Base-by-base conservation (phyloP, 2,797 vertebrate genomes). In the Clamator glandarius region DNA sequence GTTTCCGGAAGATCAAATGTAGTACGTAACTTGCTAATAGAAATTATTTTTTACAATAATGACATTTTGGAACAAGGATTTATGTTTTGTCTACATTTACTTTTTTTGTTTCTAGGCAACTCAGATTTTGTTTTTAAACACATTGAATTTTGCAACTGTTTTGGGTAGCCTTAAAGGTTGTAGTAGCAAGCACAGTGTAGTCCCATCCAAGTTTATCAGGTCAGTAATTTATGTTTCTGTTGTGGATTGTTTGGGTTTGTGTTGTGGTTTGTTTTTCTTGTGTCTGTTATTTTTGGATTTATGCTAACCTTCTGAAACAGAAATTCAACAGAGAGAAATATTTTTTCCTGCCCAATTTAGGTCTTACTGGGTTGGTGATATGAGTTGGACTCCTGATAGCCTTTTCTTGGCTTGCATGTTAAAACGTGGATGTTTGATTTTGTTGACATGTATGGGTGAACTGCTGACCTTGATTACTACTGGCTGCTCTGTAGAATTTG, bases 321-420 rank as follows among this genome's bases (percentile, higher is more conserved):
- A 70, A 52, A 35, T 77, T 83, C n/a, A 36, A 84, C 57, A 52
- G 10, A 58, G 10, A 58, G 84, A 83, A 85, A 14, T 25, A 6
- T 15, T 44, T 69, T 58, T 88, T 46, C 59, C 9, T 93, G 12
- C 72, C 41, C 28, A 87, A 84, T 74, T 63, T 97, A 99, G 99
- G 94, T 99, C 99, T 7, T 99, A 99, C 94, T 99, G 99, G 99
- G 98, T 99, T 74, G 98, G 98, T 7, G 98, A 98, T 93, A 97
- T 98, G 97, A 98, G 98, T 92, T 99, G 99, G 99, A 99, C 98
- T 15, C 95, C 98, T 8, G 98, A 98, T 58, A 98, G 98, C 46
- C 98, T 99, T 85, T 99, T 99, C 95, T 97, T 99, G 94, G 98
- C 99, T 80, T 99, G 99, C 94, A 96, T 99, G 91, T 98, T 99